Evolutionary conservation across 2,797 vertebrate genomes (phyloP), one percentile per base, ranked within the genome.

Genomic region (Monodelphis domestica): DNA sequence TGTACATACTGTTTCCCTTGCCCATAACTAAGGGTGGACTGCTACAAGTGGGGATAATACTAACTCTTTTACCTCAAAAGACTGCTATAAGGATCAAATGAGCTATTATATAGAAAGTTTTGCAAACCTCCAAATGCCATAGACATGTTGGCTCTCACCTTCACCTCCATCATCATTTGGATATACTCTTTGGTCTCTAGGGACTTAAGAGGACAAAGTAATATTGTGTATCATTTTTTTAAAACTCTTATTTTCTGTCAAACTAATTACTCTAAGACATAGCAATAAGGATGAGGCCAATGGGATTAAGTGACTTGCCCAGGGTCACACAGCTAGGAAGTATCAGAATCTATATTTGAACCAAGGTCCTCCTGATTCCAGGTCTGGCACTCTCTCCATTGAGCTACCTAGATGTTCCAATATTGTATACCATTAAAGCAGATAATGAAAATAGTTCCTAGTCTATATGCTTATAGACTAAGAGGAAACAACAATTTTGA

Each of bases 341-440:
- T n/a, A n/a, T n/a, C n/a, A n/a, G n/a, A n/a, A n/a, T n/a, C n/a
- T n/a, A n/a, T n/a, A n/a, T n/a, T n/a, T n/a, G n/a, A n/a, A n/a
- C n/a, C n/a, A n/a, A n/a, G n/a, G n/a, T n/a, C n/a, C n/a, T n/a
- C n/a, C n/a, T n/a, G n/a, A n/a, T n/a, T n/a, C n/a, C n/a, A n/a
- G n/a, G n/a, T n/a, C n/a, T n/a, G n/a, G n/a, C n/a, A n/a, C n/a
- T n/a, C n/a, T n/a, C n/a, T n/a, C n/a, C n/a, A n/a, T n/a, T n/a
- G n/a, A n/a, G n/a, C n/a, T n/a, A n/a, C n/a, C n/a, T n/a, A n/a
- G n/a, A n/a, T n/a, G n/a, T n/a, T n/a, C n/a, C n/a, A 89, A 56
- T 89, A 53, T 1, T 91, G 21, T 29, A 3, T 91, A 4, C 91
- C 26, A 91, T 93, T 95, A 93, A 90, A 91, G 38, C 17, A 92